Conservation (phyloP, 1,140 invertebrate genomes). For the Drosophila athabasca region DNA sequence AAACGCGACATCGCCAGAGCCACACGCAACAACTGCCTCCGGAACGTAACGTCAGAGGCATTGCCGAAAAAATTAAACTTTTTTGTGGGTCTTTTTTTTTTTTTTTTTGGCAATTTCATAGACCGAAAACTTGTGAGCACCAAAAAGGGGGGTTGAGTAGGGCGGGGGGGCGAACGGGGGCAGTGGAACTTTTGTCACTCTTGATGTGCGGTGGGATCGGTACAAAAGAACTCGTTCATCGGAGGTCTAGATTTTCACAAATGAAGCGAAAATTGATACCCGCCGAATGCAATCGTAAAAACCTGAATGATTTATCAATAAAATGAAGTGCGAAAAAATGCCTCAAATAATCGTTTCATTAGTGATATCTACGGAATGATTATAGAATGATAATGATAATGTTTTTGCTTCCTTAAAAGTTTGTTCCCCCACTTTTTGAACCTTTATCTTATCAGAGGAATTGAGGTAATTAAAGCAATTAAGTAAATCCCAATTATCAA, state of each 20-base stretch:
- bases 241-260: background rate
- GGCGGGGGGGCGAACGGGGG: too few relatives aligned
- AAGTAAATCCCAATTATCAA: constrained; percentile 29
- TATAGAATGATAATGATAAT: too few relatives aligned
- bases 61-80: constrained; percentile 49
- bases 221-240: too few relatives aligned
- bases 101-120: constrained; percentile 39
- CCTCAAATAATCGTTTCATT: constrained; percentile 23
- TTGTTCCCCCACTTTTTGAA: background rate
- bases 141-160: too few relatives aligned
- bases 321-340: constrained; percentile 3
- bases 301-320: constrained; percentile 18
- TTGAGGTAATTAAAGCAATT: constrained; percentile 12
- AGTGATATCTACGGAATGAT: constrained; percentile 4
- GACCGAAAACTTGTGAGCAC: constrained; percentile 24
- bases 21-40: constrained; percentile 49
- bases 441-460: constrained; percentile 21
- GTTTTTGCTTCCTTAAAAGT: background rate
- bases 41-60: constrained; percentile 45
- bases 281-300: constrained; percentile 2
- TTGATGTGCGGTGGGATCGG: too few relatives aligned
- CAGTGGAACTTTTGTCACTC: too few relatives aligned
- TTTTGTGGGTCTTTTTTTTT: constrained; percentile 8
- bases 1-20: constrained; percentile 50
- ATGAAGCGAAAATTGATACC: constrained; percentile 12